Evolutionary conservation across 2,888 invertebrate species (phyloP), one percentile per base, ranked within the genome.

Genomic region (Teinopalpus imperialis): DNA sequence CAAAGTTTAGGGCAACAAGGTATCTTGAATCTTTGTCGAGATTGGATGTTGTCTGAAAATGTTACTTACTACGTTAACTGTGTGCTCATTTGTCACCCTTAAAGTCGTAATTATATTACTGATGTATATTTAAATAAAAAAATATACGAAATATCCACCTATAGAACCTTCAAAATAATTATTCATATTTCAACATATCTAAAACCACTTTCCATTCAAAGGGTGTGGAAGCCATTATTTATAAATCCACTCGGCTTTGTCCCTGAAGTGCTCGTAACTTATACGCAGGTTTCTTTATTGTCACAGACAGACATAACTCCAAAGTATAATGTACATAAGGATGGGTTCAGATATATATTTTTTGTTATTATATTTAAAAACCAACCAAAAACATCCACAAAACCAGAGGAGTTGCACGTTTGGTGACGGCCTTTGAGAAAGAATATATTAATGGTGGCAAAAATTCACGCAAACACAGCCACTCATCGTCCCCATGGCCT

Each of bases 211-310:
- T 50, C 51, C 42, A 47, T 37, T 52, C 47, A 47, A 57, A 62
- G 62, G 64, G 57, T 60, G 69, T 63, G 61, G 66, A 6, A 7
- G n/a, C 30, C 30, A 30, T 24, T 30, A 41, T 29, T 44, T 36
- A 37, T 23, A 26, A 31, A 26, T 32, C 43, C 39, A 40, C 29
- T 21, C 24, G 36, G 34, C 40, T 20, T 36, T 37, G 39, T 40
- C 36, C 34, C 41, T 2, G 16, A 12, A 12, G 8, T 24, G 13
- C n/a, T 10, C 41, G 24, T 37, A 41, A 36, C 8, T 39, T 24
- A 41, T 3, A 16, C 23, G 18, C 24, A 18, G 32, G 32, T 16
- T 13, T 16, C 32, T 41, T 41, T 26, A 41, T 12, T 41, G 41
- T 41, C 41, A 41, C 24, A 21, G 32, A 24, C 41, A 32, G 41